Evolutionary conservation across 2,888 invertebrate species (phyloP).

Genomic region (Athalia circularis): DNA sequence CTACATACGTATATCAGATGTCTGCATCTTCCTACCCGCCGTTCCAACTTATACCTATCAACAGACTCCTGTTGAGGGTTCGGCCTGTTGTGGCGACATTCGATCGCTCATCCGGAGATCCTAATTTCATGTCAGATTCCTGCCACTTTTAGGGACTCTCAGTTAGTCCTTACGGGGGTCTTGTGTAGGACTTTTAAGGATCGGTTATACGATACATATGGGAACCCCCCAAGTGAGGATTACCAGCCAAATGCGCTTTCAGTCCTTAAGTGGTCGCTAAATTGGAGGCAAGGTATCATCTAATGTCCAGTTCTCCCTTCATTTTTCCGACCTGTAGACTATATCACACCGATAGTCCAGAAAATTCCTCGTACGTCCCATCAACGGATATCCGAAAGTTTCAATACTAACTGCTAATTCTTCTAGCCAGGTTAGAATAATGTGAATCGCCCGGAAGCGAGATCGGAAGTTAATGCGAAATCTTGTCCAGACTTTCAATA

Average conservation of each 20-base stretch:
- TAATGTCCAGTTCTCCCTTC: conserved; percentile 2
- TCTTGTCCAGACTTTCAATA: no score
- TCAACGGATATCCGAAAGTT: no score
- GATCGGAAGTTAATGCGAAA: no score
- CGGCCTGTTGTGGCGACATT: conserved; percentile 17
- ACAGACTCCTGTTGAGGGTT: not conserved
- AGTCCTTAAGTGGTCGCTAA: conserved; percentile 32
- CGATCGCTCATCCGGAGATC: conserved; percentile 44
- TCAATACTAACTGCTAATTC: no score
- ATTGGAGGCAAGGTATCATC: conserved; percentile 19
- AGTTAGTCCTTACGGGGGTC: conserved; percentile 13
- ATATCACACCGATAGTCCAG: not conserved
- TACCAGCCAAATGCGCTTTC: conserved; percentile 24
- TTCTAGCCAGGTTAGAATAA: no score
- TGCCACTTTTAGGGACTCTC: conserved; percentile 38
- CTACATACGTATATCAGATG: conserved; percentile 35
- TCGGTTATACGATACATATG: conserved; percentile 40
- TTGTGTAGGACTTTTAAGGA: conserved; percentile 14
- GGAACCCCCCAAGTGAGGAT: conserved; percentile 20
- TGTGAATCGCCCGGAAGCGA: no score
- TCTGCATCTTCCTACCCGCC: conserved; percentile 39
- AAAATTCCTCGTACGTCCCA: not conserved
- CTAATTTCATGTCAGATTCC: conserved; percentile 40
- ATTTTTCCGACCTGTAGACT: not conserved
- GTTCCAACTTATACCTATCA: not conserved